Evolutionary conservation across 2,888 invertebrate genomes (phyloP).

Genomic region (Mactromeris polynyma): DNA sequence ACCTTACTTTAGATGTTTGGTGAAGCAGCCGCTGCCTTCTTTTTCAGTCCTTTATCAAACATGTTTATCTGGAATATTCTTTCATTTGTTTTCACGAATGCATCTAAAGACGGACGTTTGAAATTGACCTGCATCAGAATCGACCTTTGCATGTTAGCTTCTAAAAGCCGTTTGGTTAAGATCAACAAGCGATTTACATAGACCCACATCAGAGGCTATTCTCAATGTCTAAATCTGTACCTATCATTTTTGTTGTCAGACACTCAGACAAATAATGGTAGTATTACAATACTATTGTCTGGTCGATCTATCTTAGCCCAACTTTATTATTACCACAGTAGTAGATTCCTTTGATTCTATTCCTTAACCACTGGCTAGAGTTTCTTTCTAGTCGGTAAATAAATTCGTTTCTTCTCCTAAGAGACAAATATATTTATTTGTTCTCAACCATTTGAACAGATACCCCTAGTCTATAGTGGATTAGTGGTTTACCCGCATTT

Average conservation of each 20-base stretch:
- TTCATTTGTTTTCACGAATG: too few relatives aligned
- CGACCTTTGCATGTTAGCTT: neutral
- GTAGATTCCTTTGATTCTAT: neutral
- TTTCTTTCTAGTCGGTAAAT: neutral
- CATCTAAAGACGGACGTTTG: too few relatives aligned
- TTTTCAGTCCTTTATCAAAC: too few relatives aligned
- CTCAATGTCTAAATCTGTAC: neutral
- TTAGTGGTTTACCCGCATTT: conserved; percentile 21
- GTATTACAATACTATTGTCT: neutral
- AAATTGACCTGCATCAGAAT: too few relatives aligned
- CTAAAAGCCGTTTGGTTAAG: neutral
- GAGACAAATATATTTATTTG: neutral
- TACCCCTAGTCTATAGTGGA: neutral
- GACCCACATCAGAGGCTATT: neutral
- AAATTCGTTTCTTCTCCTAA: neutral
- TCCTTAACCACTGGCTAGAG: neutral
- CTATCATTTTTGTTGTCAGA: neutral
- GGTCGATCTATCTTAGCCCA: neutral
- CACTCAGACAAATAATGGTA: neutral
- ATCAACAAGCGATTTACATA: neutral
- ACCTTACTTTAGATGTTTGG: too few relatives aligned
- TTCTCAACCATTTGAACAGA: conserved; percentile 2
- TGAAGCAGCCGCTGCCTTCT: too few relatives aligned
- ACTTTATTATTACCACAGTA: conserved; percentile 1
- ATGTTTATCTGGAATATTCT: too few relatives aligned